A percentile compares a stretch with the other conserved stretches of the same genome.
Conservation (phyloP, 2,113 vertebrate genomes). For the Rana temporaria region DNA sequence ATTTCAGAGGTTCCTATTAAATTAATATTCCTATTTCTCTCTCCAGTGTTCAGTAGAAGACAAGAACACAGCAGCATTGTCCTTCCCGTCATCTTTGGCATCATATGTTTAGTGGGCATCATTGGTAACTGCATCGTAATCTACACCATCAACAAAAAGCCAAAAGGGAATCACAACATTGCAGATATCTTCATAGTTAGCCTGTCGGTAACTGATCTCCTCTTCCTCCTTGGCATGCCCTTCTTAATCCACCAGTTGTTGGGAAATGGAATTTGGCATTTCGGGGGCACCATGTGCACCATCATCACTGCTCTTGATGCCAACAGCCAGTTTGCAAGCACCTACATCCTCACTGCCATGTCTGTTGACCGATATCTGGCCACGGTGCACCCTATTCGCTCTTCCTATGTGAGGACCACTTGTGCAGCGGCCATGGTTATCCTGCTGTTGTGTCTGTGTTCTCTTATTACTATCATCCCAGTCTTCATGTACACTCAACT, state of each 20-base stretch:
- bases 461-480: conserved; percentile 49
- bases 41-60: conserved; percentile 10
- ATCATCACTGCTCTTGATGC: conserved; percentile 54
- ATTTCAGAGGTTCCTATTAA: no score
- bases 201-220: conserved; percentile 51
- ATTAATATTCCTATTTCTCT: neutral
- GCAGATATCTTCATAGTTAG: conserved; percentile 55
- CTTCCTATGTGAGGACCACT: conserved; percentile 46
- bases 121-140: conserved; percentile 55
- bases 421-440: conserved; percentile 52
- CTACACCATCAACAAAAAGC: conserved; percentile 54
- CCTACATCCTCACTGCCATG: conserved; percentile 54
- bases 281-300: conserved; percentile 51
- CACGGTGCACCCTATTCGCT: conserved; percentile 50
- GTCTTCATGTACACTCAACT: conserved; percentile 56
- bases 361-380: conserved; percentile 56
- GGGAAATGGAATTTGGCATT: conserved; percentile 53
- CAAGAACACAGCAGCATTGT: conserved; percentile 43
- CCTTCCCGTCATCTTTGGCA: conserved; percentile 50
- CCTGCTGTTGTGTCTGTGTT: conserved; percentile 45
- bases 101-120: conserved; percentile 55
- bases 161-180: conserved; percentile 51
- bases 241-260: conserved; percentile 53
- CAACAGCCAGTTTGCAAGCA: conserved; percentile 55
- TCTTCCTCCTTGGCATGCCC: conserved; percentile 55